Evolutionary conservation across 2,113 vertebrate genomes (phyloP).

Genomic region (Hemichromis elongatus): DNA sequence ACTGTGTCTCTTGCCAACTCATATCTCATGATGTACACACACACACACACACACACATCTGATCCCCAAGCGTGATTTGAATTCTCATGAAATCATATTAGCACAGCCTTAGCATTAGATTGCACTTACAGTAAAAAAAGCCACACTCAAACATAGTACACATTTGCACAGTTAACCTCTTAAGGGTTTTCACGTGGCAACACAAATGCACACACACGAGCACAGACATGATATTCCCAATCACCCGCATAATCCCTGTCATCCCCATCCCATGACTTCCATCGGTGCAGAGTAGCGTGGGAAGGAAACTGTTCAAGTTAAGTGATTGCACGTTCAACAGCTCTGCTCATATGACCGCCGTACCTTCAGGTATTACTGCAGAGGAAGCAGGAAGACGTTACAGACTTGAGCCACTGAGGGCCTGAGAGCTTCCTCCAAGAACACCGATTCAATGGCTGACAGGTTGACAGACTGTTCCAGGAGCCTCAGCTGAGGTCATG

Average conservation of each 20-base stretch:
- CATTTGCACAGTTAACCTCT: background rate
- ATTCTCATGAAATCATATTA: slow-evolving; percentile 11
- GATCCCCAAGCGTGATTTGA: background rate
- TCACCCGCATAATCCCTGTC: slow-evolving; percentile 32
- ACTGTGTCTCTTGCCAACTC: background rate
- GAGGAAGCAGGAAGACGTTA: background rate
- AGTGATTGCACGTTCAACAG: slow-evolving; percentile 67
- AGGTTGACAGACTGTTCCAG: background rate
- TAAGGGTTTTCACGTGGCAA: slow-evolving; percentile 20
- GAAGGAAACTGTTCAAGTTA: slow-evolving; percentile 25
- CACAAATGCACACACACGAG: background rate
- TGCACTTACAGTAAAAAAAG: background rate
- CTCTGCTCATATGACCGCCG: slow-evolving; percentile 61
- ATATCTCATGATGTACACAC: slow-evolving; percentile 1
- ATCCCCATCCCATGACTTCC: slow-evolving; percentile 60
- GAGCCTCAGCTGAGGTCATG: background rate
- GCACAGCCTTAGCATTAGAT: background rate
- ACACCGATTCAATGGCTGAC: slow-evolving; percentile 22
- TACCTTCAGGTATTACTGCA: slow-evolving; percentile 60
- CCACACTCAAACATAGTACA: background rate
- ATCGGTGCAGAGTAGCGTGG: slow-evolving; percentile 30
- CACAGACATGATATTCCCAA: slow-evolving; percentile 33
- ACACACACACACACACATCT: background rate
- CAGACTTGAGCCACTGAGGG: background rate
- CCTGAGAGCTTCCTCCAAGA: background rate